These are phyloP conservation scores for Oxyura jamaicensis DNA, from an alignment of 2,113 vertebrate species.

Conservation along the genomic window DNA sequence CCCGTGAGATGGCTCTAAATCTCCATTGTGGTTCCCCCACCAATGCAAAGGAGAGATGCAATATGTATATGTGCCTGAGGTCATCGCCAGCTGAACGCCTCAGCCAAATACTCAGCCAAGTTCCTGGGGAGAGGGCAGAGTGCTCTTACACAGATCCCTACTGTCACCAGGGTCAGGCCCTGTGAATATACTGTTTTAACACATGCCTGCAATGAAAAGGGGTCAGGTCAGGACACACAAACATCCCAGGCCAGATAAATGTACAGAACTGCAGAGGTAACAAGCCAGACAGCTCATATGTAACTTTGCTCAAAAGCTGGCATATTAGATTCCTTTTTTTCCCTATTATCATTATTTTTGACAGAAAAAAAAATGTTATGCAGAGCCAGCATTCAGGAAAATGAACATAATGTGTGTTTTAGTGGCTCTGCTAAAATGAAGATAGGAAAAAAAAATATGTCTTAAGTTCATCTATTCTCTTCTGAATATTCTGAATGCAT, in stretches of 20 bases:
- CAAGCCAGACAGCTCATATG: not conserved
- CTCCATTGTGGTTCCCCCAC: not conserved
- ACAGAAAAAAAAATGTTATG: not conserved
- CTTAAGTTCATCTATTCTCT: not conserved
- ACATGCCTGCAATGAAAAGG: not conserved
- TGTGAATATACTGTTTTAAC: not conserved
- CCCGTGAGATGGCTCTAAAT: not conserved
- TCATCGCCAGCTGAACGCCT: not conserved
- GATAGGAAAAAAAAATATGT: not conserved
- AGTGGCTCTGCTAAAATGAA: not conserved
- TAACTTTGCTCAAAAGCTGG: not conserved
- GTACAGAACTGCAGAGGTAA: not conserved
- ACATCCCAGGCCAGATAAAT: not conserved
- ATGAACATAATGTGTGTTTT: not conserved
- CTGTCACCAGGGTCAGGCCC: not conserved
- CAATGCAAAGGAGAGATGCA: not conserved
- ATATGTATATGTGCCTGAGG: not conserved
- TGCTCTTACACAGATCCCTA: not conserved
- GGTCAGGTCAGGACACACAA: not conserved
- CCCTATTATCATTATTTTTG: not conserved
- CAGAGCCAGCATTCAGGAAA: not conserved
- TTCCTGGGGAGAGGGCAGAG: not conserved
- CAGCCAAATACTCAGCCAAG: not conserved
- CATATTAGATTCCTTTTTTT: not conserved
- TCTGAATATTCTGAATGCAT: not conserved